phyloP scores from a whole-genome alignment of 2,113 vertebrate genomes.

The Apaloderma vittatum region DNA sequence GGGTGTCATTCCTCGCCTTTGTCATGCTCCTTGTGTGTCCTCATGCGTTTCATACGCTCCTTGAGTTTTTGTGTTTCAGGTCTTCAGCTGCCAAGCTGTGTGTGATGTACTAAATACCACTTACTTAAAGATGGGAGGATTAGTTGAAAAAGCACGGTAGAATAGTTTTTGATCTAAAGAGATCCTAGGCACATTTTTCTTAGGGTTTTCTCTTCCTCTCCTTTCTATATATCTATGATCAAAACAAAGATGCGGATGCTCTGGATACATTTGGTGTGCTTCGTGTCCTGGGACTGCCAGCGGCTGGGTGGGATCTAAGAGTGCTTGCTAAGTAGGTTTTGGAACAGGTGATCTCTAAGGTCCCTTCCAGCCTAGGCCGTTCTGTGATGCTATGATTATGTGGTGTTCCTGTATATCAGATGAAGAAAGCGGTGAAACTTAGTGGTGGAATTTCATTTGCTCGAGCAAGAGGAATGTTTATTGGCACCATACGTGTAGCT shows the following conservation, averaged over 20 bases:
- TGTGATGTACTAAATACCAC: background rate
- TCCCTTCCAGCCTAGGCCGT: no score
- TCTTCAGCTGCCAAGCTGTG: background rate
- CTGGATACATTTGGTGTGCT: background rate
- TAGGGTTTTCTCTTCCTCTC: background rate
- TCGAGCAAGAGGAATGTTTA: background rate
- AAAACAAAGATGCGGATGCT: background rate
- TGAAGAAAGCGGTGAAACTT: background rate
- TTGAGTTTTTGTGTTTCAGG: background rate
- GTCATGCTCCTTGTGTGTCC: fast-evolving
- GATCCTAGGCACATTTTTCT: background rate
- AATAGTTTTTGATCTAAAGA: background rate
- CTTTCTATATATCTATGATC: background rate
- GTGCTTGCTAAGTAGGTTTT: background rate
- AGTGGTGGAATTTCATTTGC: background rate
- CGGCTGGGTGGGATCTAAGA: background rate
- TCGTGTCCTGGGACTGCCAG: background rate
- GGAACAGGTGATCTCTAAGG: no score
- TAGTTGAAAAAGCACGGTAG: background rate
- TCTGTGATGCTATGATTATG: no score
- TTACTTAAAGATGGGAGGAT: background rate
- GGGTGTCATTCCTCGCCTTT: background rate
- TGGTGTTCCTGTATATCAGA: background rate
- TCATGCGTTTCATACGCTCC: fast-evolving
- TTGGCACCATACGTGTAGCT: background rate